These are phyloP conservation scores for Ciconia boyciana DNA, from an alignment of 2,113 vertebrate genomes.

Conservation along the genomic window DNA sequence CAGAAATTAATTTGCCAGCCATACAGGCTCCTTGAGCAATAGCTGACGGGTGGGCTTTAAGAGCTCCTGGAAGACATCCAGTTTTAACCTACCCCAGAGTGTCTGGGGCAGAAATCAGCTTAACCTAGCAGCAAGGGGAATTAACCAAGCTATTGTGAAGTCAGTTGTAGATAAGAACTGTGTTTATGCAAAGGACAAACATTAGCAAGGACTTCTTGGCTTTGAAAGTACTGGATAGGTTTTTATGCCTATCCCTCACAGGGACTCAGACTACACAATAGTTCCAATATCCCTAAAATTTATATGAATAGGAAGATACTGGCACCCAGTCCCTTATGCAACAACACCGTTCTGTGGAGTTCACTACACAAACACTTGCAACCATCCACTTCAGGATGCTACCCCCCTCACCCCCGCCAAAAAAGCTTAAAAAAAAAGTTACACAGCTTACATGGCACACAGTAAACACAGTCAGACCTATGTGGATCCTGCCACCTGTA, in stretches of 20 bases:
- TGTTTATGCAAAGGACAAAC: background rate
- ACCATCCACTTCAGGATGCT: background rate
- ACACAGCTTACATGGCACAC: background rate
- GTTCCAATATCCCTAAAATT: background rate
- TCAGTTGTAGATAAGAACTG: background rate
- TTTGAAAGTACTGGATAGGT: background rate
- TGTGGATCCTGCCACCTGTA: background rate
- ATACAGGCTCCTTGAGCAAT: background rate
- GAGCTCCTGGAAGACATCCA: background rate
- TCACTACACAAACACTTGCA: background rate
- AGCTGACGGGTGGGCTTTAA: background rate
- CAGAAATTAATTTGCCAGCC: slow-evolving; percentile 26
- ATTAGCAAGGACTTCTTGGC: background rate
- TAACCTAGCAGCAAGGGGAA: background rate
- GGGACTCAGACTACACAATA: background rate
- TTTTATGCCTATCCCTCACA: background rate
- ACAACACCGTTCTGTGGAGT: accelerated
- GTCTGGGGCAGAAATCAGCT: background rate
- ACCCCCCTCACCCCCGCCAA: accelerated
- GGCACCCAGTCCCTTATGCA: background rate
- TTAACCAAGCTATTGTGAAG: background rate
- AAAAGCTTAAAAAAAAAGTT: background rate
- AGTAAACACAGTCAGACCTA: background rate
- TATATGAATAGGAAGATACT: background rate
- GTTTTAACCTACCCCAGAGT: background rate